Percentiles rank a stretch among this genome's conserved stretches.
Evolutionary conservation across 1,140 invertebrate species (phyloP).

Genomic region (Phocides pigmalion): DNA sequence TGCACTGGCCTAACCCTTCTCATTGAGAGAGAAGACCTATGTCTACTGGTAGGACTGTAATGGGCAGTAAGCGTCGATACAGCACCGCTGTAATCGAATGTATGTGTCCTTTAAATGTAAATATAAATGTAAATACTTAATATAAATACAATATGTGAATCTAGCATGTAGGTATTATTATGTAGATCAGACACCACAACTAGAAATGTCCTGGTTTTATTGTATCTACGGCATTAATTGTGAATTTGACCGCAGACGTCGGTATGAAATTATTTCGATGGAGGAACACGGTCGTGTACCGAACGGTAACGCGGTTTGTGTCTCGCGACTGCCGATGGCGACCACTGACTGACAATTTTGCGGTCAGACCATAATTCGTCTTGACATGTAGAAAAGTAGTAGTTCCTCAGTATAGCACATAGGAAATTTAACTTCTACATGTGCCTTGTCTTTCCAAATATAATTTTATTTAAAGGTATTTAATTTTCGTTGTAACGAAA

Average conservation of each 20-base stretch:
- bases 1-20: no score
- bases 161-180: no score
- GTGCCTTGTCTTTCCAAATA: no score
- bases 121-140: neutral
- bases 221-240: constrained; percentile 1
- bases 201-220: constrained; percentile 1
- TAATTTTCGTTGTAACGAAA: no score
- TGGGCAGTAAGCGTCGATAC: no score
- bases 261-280: constrained; percentile 20
- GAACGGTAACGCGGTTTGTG: constrained; percentile 2
- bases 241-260: constrained; percentile 17
- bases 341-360: constrained; percentile 18
- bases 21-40: no score
- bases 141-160: neutral
- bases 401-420: constrained; percentile 3
- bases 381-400: constrained; percentile 23
- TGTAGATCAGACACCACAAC: neutral
- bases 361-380: constrained; percentile 23
- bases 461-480: no score
- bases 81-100: no score
- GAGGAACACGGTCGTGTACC: neutral
- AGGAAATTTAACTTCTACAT: no score
- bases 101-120: no score
- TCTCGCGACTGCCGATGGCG: constrained; percentile 8
- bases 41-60: no score